Conservation (phyloP, 2,797 vertebrate genomes). For the Sphenopsis melanotis region DNA sequence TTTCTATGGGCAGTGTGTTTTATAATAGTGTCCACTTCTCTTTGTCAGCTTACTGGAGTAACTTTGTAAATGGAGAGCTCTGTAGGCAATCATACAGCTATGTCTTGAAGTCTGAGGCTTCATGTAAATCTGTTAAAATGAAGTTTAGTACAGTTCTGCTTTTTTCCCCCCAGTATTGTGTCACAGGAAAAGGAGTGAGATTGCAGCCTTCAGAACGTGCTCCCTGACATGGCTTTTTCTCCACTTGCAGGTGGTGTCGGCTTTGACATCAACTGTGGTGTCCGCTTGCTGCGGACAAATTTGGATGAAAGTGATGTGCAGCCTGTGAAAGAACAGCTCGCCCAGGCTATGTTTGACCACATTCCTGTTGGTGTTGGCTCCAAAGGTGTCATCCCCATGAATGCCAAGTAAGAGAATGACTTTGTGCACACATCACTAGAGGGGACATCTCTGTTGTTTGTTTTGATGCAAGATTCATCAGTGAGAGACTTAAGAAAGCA, state of each 20-base stretch:
- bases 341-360: slow-evolving; percentile 96
- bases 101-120: background rate
- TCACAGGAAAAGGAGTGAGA: background rate
- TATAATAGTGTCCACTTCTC: background rate
- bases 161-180: background rate
- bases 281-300: slow-evolving; percentile 93
- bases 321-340: slow-evolving; percentile 96
- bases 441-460: background rate
- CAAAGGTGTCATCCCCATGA: slow-evolving; percentile 97
- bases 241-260: slow-evolving; percentile 86
- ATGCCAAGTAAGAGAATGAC: slow-evolving; percentile 85
- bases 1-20: background rate
- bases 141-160: background rate
- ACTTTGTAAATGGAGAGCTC: background rate
- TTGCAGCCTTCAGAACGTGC: background rate
- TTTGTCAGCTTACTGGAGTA: background rate
- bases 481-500: background rate
- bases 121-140: background rate
- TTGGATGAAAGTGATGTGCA: slow-evolving; percentile 94
- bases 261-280: slow-evolving; percentile 98
- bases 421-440: background rate
- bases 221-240: background rate
- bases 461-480: background rate
- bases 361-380: slow-evolving; percentile 97
- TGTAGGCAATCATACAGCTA: background rate